Evolutionary conservation across 2,113 vertebrate genomes (phyloP).

Genomic region (Penelope pileata): DNA sequence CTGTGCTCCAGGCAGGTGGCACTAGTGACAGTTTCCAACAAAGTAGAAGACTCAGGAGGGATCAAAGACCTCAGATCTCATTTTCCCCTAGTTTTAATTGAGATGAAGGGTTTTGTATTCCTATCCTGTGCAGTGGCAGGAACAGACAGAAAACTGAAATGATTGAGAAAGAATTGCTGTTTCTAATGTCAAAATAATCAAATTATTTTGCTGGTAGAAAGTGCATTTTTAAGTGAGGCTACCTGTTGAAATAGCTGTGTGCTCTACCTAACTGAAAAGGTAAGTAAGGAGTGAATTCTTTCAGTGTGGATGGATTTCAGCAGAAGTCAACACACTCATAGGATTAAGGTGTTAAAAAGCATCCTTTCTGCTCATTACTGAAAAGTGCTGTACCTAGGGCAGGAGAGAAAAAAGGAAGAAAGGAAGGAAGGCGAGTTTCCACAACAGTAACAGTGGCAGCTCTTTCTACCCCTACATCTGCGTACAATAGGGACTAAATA

Average conservation of each 20-base stretch:
- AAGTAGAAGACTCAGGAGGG: not conserved
- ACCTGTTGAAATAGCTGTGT: not conserved
- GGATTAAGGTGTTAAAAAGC: not conserved
- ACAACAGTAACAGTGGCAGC: not conserved
- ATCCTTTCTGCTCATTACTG: not conserved
- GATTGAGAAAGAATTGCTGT: not conserved
- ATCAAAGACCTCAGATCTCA: not conserved
- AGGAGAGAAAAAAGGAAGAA: not conserved
- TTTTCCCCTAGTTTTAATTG: not conserved
- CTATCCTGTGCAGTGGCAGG: not conserved
- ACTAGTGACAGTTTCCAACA: not conserved
- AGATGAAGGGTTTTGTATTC: not conserved
- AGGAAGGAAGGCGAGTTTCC: not conserved
- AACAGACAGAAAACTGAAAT: not conserved
- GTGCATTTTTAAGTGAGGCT: not conserved
- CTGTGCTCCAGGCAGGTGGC: not conserved
- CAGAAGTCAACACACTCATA: not conserved
- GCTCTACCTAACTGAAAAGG: not conserved
- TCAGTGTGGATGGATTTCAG: not conserved
- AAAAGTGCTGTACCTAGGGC: not conserved
- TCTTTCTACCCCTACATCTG: not conserved
- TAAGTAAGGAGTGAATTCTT: not conserved
- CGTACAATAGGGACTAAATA: not conserved
- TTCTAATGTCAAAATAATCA: not conserved
- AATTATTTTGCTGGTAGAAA: not conserved